Evolutionary conservation across 2,888 invertebrate genomes (phyloP).

Genomic region (Dryobota labecula): DNA sequence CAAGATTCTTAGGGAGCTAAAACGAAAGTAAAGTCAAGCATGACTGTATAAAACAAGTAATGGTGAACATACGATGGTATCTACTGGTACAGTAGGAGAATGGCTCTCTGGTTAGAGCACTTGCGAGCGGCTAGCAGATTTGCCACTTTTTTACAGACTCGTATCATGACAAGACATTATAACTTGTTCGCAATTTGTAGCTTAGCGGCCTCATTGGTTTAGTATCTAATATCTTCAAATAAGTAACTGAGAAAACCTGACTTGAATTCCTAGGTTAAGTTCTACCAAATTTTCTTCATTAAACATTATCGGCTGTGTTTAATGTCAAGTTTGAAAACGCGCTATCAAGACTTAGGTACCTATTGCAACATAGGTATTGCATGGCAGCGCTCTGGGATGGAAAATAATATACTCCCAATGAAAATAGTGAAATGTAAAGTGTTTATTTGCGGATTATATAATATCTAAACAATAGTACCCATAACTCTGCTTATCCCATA

Average conservation of each 20-base stretch:
- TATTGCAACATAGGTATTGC: neutral
- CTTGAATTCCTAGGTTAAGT: neutral
- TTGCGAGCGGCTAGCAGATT: neutral
- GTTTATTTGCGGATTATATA: too few species aligned
- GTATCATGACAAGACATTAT: conserved; percentile 13
- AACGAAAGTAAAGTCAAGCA: neutral
- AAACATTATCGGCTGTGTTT: neutral
- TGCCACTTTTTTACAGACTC: conserved; percentile 29
- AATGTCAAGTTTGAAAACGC: neutral
- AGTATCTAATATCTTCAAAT: conserved; percentile 4
- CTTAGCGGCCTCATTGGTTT: neutral
- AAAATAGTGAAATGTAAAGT: neutral
- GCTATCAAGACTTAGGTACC: neutral
- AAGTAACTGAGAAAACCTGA: neutral
- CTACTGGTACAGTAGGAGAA: neutral
- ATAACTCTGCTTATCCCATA: neutral
- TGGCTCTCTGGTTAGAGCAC: neutral
- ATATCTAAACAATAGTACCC: neutral
- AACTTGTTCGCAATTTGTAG: conserved; percentile 26
- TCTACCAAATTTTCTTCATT: neutral
- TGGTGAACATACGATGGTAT: neutral
- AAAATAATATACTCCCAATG: neutral
- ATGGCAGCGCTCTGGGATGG: neutral
- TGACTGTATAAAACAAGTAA: neutral
- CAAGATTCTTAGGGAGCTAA: neutral